Percentiles rank a stretch among this genome's conserved stretches.
phyloP scores from a whole-genome alignment of 2,888 invertebrate species.

The Thymelicus acteon region DNA sequence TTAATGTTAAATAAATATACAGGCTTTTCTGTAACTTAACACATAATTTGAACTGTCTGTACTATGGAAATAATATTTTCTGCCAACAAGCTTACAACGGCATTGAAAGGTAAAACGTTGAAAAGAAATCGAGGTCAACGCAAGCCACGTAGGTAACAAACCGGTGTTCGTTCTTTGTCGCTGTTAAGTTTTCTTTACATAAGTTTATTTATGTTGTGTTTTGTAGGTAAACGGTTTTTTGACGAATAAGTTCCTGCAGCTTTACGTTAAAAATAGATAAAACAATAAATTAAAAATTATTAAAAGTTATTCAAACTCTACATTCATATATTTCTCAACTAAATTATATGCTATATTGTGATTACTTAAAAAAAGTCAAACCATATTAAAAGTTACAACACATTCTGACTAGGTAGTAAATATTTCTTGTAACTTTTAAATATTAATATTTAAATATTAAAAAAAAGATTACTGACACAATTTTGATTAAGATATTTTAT shows the following conservation, averaged over 20 bases:
- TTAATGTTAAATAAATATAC: slow-evolving; percentile 8
- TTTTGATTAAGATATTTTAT: slow-evolving; percentile 13
- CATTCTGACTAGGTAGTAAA: too few species aligned
- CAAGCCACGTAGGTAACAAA: slow-evolving; percentile 71
- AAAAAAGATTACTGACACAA: neutral
- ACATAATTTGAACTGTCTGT: neutral
- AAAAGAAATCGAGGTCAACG: slow-evolving; percentile 85
- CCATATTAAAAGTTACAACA: too few species aligned
- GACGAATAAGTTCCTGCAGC: neutral
- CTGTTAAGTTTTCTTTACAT: slow-evolving; percentile 51
- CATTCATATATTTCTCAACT: too few species aligned
- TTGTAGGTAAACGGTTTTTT: slow-evolving; percentile 14
- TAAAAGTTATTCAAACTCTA: too few species aligned
- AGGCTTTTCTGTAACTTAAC: neutral
- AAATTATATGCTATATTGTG: too few species aligned
- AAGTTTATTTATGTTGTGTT: slow-evolving; percentile 39
- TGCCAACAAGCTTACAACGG: slow-evolving; percentile 61
- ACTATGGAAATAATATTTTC: slow-evolving; percentile 41
- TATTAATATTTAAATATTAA: too few species aligned
- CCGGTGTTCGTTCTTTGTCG: slow-evolving; percentile 61
- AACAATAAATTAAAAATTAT: neutral
- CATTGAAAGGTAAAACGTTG: slow-evolving; percentile 80
- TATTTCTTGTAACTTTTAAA: too few species aligned
- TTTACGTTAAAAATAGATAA: neutral
- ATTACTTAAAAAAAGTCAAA: too few species aligned